Percentiles rank a stretch among this genome's conserved stretches.
Evolutionary conservation across 2,888 invertebrate species (phyloP).

Genomic region (Synergus japonicus): DNA sequence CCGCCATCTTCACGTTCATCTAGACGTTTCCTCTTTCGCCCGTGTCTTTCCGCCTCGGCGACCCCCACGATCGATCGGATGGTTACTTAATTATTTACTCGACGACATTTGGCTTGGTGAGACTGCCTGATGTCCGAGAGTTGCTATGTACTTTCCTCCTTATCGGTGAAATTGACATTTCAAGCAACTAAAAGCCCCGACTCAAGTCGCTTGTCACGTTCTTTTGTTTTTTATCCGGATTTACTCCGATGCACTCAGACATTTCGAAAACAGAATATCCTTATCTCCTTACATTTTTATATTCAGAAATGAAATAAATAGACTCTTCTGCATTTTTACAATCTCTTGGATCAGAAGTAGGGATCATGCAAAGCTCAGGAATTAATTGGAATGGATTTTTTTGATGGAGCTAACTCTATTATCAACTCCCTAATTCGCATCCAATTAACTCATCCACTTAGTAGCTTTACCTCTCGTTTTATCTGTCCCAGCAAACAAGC

Average conservation of each 20-base stretch:
- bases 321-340: too few species aligned
- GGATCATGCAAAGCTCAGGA: too few species aligned
- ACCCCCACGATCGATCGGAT: constrained; percentile 58
- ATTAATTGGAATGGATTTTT: too few species aligned
- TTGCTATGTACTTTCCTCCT: constrained; percentile 25
- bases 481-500: not conserved
- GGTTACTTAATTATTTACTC: constrained; percentile 69
- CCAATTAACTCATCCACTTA: not conserved
- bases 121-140: constrained; percentile 40
- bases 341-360: too few species aligned
- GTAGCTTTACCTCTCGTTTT: not conserved
- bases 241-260: constrained; percentile 36
- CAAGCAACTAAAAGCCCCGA: constrained; percentile 40
- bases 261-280: constrained; percentile 2
- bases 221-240: constrained; percentile 35
- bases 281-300: not conserved
- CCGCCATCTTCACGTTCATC: constrained; percentile 49
- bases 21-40: constrained; percentile 52
- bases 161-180: constrained; percentile 39
- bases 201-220: constrained; percentile 34
- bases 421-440: not conserved
- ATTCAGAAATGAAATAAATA: not conserved
- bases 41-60: constrained; percentile 46
- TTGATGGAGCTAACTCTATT: not conserved
- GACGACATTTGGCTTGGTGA: constrained; percentile 44